Evolutionary conservation across 2,113 vertebrate genomes (phyloP), one percentile per base, ranked within the genome.

Genomic region (Helogale parvula): DNA sequence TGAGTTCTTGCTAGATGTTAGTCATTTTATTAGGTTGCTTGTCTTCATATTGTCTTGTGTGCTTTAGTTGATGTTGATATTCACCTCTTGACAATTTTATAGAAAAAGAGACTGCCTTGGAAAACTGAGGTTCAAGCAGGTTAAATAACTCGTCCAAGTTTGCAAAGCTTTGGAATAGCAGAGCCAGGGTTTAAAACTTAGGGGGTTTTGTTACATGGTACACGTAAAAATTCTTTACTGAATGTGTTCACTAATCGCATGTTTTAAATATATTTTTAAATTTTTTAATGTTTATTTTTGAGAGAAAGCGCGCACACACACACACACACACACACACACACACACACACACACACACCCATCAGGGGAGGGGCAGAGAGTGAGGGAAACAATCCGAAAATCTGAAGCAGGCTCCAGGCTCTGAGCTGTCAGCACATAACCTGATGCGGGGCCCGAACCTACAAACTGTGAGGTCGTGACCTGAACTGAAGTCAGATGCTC

Each of bases 11-110:
- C 50, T 80, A 63, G 66, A 72, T 74, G 19, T 65, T 89, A 84
- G 52, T 93, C 21, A 52, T 77, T 92, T 21, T 80, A 13, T 72
- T 95, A 72, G 54, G 52, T 88, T 88, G n/a, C 93, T 88, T 91
- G 19, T 76, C 33, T 82, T 94, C 60, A 66, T 77, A 47, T 72
- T 25, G 41, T 84, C n/a, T 16, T 84, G 0, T 54, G 23, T 84
- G 29, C 68, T 94, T 81, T 16, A 47, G 38, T 23, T 94, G 27
- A 82, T 94, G 66, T 35, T 35, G 54, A 17, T 57, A 5, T 29
- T 76, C 21, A 81, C 17, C 31, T 63, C 41, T 17, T 71, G 10
- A 31, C 69, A 31, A 45, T 94, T 92, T 93, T 85, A 74, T 47
- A 81, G 54, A 69, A 94, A 60, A 33, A 60, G 33, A 93, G 31